A percentile compares a stretch with the other conserved stretches of the same genome.
Conservation (phyloP, 2,113 vertebrate species). For the Sylvicapra grimmia region DNA sequence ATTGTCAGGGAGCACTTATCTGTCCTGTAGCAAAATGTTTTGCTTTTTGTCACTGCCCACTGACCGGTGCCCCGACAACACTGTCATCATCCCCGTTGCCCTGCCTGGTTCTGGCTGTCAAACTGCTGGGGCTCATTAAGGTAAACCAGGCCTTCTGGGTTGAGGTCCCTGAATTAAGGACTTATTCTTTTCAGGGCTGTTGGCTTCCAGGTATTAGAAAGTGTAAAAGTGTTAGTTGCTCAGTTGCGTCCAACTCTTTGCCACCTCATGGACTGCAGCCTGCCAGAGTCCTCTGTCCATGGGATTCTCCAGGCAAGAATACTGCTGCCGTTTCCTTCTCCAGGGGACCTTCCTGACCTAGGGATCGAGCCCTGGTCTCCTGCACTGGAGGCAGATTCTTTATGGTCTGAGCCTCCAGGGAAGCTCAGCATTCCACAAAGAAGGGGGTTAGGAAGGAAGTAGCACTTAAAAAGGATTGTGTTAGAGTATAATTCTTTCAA, state of each 20-base stretch:
- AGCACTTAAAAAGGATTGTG: background rate
- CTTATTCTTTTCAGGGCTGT: background rate
- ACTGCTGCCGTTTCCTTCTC: background rate
- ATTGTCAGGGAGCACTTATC: slow-evolving; percentile 65
- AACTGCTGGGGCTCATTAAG: slow-evolving; percentile 59
- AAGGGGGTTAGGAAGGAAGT: background rate
- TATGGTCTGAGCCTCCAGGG: background rate
- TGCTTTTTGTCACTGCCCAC: slow-evolving; percentile 67
- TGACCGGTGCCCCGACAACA: slow-evolving; percentile 20
- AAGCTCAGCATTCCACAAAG: background rate
- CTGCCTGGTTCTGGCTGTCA: slow-evolving; percentile 27
- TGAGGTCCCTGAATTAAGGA: slow-evolving; percentile 54
- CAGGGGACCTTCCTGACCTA: background rate
- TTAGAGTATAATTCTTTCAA: background rate
- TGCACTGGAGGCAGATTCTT: background rate
- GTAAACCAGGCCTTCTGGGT: slow-evolving; percentile 44
- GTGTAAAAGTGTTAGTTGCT: background rate
- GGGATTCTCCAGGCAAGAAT: background rate
- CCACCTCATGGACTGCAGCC: background rate
- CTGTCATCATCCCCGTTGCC: slow-evolving; percentile 40
- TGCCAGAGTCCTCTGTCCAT: background rate
- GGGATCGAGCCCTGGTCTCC: background rate
- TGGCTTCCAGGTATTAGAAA: background rate
- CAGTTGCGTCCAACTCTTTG: background rate
- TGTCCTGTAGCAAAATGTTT: slow-evolving; percentile 66